Conservation (phyloP, 2,797 vertebrate species). For the Syndactyla subalaris region DNA sequence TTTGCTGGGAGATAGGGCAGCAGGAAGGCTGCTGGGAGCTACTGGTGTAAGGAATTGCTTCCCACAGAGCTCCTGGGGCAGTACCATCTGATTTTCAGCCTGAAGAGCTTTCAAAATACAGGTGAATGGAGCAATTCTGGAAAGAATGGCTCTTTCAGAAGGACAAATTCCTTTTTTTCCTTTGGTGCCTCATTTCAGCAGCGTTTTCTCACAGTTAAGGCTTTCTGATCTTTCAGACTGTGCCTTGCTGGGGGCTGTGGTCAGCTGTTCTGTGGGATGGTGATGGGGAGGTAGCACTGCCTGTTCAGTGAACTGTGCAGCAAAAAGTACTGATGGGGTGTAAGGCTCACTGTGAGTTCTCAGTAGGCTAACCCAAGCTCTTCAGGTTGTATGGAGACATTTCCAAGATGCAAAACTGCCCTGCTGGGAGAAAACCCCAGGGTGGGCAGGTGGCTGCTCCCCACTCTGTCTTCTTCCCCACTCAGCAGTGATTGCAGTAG, state of each 20-base stretch:
- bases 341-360: neutral
- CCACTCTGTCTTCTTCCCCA: neutral
- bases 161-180: no score
- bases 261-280: accelerated
- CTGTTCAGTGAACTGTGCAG: neutral
- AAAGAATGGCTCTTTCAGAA: neutral
- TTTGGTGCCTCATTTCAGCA: neutral
- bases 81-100: neutral
- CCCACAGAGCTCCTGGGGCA: neutral
- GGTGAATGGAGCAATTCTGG: neutral
- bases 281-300: neutral
- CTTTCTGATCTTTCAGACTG: neutral
- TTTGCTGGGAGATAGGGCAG: neutral
- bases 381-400: neutral
- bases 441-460: neutral
- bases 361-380: neutral
- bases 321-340: neutral
- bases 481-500: neutral
- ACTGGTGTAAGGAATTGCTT: neutral
- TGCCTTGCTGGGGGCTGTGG: neutral
- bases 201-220: neutral
- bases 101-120: neutral
- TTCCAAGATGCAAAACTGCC: neutral
- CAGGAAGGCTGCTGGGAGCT: neutral
- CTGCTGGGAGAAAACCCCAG: neutral